Percentiles rank a stretch among this genome's conserved stretches.
Evolutionary conservation across 2,888 invertebrate genomes (phyloP).

Genomic region (Drosophila subquinaria): DNA sequence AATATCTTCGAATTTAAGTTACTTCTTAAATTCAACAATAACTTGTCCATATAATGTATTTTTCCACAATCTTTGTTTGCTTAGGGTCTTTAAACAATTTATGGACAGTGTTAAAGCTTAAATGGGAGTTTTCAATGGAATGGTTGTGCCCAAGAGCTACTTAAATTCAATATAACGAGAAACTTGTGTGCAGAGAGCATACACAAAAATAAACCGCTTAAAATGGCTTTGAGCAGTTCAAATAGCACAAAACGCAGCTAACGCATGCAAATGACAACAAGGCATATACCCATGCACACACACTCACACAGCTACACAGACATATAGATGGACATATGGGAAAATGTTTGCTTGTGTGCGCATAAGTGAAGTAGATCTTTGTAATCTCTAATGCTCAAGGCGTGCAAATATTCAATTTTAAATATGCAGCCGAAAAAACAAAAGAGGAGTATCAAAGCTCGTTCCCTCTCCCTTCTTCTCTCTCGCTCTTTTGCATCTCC

Average conservation of each 20-base stretch:
- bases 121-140: neutral
- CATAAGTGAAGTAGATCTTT: conserved; percentile 75
- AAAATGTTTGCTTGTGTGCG: conserved; percentile 50
- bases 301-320: conserved; percentile 6
- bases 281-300: conserved; percentile 42
- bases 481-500: neutral
- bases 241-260: conserved; percentile 72
- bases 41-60: neutral
- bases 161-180: conserved; percentile 49
- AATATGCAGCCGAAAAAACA: conserved; percentile 67
- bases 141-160: conserved; percentile 37
- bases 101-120: conserved; percentile 22
- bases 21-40: neutral
- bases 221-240: conserved; percentile 77
- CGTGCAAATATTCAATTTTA: conserved; percentile 80
- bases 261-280: conserved; percentile 77
- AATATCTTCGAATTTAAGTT: neutral
- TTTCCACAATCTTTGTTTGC: neutral
- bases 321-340: conserved; percentile 8
- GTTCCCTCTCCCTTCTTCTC: neutral
- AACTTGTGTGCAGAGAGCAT: conserved; percentile 47
- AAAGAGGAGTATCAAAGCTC: conserved; percentile 12
- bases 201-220: conserved; percentile 73
- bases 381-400: conserved; percentile 78
- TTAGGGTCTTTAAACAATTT: conserved; percentile 3